Conservation (phyloP, 2,113 vertebrate species). For the Gnathonemus echidnorhynchus region DNA sequence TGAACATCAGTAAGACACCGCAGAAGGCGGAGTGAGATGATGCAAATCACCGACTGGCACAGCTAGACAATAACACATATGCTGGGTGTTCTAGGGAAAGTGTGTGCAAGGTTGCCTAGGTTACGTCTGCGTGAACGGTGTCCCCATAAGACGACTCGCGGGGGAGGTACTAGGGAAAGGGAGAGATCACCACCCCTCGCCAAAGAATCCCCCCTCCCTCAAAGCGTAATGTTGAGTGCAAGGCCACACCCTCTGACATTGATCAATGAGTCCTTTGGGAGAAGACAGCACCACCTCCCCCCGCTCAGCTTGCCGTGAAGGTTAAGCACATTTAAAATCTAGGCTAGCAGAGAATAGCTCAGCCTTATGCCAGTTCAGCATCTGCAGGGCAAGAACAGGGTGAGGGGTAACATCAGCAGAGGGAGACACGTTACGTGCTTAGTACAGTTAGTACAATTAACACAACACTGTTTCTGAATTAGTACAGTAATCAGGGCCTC, state of each 20-base stretch:
- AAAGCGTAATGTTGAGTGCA: neutral
- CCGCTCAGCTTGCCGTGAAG: neutral
- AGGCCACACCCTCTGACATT: neutral
- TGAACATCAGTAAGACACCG: neutral
- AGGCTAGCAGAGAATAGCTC: conserved; percentile 1
- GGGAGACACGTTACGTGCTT: neutral
- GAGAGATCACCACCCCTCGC: neutral
- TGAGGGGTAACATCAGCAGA: neutral
- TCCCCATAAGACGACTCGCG: neutral
- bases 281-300: neutral
- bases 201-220: neutral
- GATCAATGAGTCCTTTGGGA: neutral
- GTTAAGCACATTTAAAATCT: conserved; percentile 13
- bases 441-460: neutral
- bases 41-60: neutral
- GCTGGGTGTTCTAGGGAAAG: neutral
- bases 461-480: neutral
- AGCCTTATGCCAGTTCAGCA: neutral
- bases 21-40: neutral
- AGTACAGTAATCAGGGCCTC: neutral
- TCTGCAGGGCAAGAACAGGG: neutral
- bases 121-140: neutral
- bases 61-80: neutral
- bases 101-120: neutral
- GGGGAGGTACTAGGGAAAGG: neutral